Conservation (phyloP, 2,888 invertebrate species). For the Cremastinae sp. region DNA sequence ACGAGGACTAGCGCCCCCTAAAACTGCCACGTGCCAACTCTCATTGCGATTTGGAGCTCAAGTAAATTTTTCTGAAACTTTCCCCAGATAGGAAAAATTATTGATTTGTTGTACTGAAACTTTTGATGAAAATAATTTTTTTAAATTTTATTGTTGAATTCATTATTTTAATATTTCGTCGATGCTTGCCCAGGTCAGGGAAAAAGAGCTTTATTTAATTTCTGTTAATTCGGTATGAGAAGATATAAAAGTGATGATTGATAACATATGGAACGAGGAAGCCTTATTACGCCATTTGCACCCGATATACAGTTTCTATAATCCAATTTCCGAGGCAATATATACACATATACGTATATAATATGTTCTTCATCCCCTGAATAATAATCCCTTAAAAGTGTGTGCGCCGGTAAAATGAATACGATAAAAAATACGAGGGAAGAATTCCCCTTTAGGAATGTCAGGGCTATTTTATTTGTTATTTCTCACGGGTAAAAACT, state of each 20-base stretch:
- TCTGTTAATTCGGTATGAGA: constrained; percentile 16
- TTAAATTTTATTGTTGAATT: too few species aligned
- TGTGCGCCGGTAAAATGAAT: neutral
- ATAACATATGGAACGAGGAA: constrained; percentile 56
- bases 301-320: constrained; percentile 49
- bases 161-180: too few species aligned
- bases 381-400: constrained; percentile 12
- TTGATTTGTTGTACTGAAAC: constrained; percentile 23
- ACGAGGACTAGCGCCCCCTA: neutral
- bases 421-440: too few species aligned
- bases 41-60: constrained; percentile 13
- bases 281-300: constrained; percentile 40
- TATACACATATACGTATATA: constrained; percentile 17
- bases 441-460: too few species aligned
- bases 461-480: too few species aligned
- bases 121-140: neutral
- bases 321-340: constrained; percentile 48
- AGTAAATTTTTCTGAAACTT: constrained; percentile 40
- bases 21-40: constrained; percentile 58
- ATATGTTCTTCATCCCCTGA: constrained; percentile 14
- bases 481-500: too few species aligned
- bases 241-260: constrained; percentile 61
- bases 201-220: too few species aligned
- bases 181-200: too few species aligned
- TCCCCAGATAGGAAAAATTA: neutral